phyloP scores from a whole-genome alignment of 2,888 invertebrate species.

The Eupithecia centaureata region DNA sequence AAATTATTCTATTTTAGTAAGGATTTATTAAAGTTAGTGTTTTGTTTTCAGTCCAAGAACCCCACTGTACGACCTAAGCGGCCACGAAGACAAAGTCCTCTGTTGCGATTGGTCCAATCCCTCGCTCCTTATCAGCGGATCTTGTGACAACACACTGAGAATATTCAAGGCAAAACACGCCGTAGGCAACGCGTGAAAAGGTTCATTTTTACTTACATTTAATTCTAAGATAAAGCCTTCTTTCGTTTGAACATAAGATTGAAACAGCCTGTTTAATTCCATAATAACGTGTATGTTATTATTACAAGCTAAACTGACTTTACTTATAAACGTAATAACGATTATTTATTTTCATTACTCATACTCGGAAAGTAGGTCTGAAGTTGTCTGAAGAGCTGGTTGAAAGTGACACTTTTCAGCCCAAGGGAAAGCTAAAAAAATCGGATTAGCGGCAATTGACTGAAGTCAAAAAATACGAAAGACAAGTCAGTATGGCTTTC shows the following conservation, averaged over 20 bases:
- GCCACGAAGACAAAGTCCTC: slow-evolving; percentile 96
- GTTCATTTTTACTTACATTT: slow-evolving; percentile 17
- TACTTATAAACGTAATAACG: too few species aligned
- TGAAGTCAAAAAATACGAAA: too few species aligned
- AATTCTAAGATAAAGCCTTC: slow-evolving; percentile 8
- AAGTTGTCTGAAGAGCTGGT: too few species aligned
- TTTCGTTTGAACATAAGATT: neutral
- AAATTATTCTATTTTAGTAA: too few species aligned
- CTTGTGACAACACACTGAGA: slow-evolving; percentile 96
- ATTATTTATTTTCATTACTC: too few species aligned
- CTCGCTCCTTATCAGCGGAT: slow-evolving; percentile 93
- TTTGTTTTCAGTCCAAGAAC: slow-evolving; percentile 89
- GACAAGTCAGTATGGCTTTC: too few species aligned
- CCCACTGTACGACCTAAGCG: slow-evolving; percentile 95
- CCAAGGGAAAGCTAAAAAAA: too few species aligned
- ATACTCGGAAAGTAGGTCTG: too few species aligned
- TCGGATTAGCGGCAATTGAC: too few species aligned
- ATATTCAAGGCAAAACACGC: slow-evolving; percentile 89
- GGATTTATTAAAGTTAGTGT: slow-evolving; percentile 11
- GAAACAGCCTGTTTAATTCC: neutral
- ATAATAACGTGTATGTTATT: neutral
- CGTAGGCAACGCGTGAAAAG: slow-evolving; percentile 52
- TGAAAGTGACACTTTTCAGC: too few species aligned
- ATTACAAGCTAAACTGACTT: neutral
- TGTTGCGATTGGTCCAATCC: slow-evolving; percentile 97